These are phyloP conservation scores for Caradrina kadenii DNA, from an alignment of 2,888 invertebrate genomes.

Conservation along the genomic window DNA sequence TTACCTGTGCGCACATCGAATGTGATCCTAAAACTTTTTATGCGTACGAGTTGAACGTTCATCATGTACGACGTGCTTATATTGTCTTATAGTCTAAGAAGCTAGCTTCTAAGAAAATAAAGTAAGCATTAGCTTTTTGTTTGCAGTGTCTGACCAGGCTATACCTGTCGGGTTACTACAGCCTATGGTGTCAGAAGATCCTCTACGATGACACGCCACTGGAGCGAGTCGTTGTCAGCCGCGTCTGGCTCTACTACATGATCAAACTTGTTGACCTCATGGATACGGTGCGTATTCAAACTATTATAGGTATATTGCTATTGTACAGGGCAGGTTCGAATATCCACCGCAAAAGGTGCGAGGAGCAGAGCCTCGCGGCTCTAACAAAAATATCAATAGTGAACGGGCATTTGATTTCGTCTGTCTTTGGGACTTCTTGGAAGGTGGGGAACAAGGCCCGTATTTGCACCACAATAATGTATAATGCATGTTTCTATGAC, in stretches of 20 bases:
- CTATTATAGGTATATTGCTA: not conserved
- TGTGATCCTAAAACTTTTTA: no score
- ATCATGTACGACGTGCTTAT: no score
- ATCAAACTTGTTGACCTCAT: constrained; percentile 86
- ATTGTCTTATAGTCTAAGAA: no score
- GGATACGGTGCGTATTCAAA: constrained; percentile 79
- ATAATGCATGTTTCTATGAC: not conserved
- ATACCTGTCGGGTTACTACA: constrained; percentile 85
- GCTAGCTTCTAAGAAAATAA: not conserved
- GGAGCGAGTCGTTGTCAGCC: constrained; percentile 78
- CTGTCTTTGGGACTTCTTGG: no score
- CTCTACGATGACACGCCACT: constrained; percentile 81
- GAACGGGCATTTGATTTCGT: no score
- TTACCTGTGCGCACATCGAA: no score
- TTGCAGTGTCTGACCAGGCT: constrained; percentile 80
- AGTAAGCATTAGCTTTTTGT: constrained; percentile 25
- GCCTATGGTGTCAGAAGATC: constrained; percentile 87
- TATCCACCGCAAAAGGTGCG: not conserved
- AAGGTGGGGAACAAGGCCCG: no score
- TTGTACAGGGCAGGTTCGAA: not conserved
- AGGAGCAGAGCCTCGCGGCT: no score
- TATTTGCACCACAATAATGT: no score
- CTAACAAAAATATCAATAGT: no score
- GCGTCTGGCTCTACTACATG: constrained; percentile 86
- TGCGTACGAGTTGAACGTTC: no score